Percentiles rank a stretch among this genome's conserved stretches.
Conservation (phyloP, 2,113 vertebrate species). For the Bagarius yarrelli region DNA sequence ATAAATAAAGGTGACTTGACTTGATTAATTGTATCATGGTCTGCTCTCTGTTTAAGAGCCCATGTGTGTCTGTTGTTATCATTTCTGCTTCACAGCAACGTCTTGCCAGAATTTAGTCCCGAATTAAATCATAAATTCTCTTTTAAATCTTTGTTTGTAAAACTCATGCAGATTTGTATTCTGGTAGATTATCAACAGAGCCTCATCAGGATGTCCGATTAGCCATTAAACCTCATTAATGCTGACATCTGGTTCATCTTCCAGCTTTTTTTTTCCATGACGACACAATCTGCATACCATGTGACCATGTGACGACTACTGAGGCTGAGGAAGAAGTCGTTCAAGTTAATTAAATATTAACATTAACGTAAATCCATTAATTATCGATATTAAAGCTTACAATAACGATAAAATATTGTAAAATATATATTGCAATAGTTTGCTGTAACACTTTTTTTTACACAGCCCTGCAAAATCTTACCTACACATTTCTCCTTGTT, state of each 20-base stretch:
- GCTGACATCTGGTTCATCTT: slow-evolving; percentile 62
- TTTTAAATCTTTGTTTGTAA: slow-evolving; percentile 14
- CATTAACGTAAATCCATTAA: too few relatives aligned
- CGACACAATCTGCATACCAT: slow-evolving; percentile 42
- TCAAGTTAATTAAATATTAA: too few relatives aligned
- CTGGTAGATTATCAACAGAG: slow-evolving; percentile 26
- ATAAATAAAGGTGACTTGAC: too few relatives aligned
- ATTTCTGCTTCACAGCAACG: background rate
- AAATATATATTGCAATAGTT: too few relatives aligned
- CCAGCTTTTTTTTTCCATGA: slow-evolving; percentile 20
- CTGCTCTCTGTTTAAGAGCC: background rate
- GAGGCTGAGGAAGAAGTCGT: too few relatives aligned
- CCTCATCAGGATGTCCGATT: slow-evolving; percentile 52
- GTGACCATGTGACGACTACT: slow-evolving; percentile 52
- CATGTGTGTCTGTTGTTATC: background rate
- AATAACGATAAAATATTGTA: too few relatives aligned
- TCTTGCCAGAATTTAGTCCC: background rate
- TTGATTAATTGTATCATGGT: slow-evolving; percentile 51
- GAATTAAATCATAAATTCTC: background rate
- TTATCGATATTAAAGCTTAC: too few relatives aligned
- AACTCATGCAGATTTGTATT: slow-evolving; percentile 8
- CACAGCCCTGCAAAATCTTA: too few relatives aligned
- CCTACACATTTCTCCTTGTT: too few relatives aligned
- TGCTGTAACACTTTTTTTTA: too few relatives aligned
- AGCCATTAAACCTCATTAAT: slow-evolving; percentile 65